A percentile compares a stretch with the other conserved stretches of the same genome.
phyloP scores from a whole-genome alignment of 2,888 invertebrate genomes.

The Erebia epiphron region DNA sequence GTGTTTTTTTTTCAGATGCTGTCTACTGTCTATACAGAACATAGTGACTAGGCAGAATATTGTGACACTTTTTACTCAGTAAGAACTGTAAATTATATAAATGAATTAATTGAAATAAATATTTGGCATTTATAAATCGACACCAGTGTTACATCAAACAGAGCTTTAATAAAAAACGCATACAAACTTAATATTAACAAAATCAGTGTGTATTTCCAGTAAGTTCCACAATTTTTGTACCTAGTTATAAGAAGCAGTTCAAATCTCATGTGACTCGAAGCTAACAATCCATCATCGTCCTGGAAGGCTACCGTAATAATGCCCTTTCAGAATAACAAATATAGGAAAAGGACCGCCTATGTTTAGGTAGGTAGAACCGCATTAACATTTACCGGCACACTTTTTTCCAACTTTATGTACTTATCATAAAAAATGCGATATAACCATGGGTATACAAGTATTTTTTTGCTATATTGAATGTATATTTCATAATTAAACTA shows the following conservation, averaged over 20 bases:
- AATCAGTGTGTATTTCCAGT: neutral
- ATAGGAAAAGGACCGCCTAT: conserved; percentile 36
- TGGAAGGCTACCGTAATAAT: conserved; percentile 66
- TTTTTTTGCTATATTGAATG: no score
- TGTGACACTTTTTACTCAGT: no score
- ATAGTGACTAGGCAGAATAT: no score
- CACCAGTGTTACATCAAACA: no score
- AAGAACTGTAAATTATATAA: no score
- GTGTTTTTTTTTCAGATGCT: no score
- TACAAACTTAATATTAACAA: neutral
- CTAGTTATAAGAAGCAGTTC: conserved; percentile 49
- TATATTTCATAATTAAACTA: no score
- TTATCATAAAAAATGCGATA: neutral
- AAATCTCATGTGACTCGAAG: conserved; percentile 73
- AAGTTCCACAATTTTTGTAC: conserved; percentile 45
- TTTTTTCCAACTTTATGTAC: neutral
- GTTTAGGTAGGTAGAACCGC: conserved; percentile 18
- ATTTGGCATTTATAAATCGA: no score
- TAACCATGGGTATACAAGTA: neutral
- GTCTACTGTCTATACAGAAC: no score
- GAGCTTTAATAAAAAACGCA: no score
- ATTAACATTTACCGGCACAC: conserved; percentile 29
- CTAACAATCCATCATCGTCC: conserved; percentile 78
- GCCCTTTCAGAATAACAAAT: conserved; percentile 58
- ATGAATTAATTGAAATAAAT: no score